A percentile compares a stretch with the other conserved stretches of the same genome.
Evolutionary conservation across 2,888 invertebrate genomes (phyloP).

Genomic region (Ariolimax columbianus): DNA sequence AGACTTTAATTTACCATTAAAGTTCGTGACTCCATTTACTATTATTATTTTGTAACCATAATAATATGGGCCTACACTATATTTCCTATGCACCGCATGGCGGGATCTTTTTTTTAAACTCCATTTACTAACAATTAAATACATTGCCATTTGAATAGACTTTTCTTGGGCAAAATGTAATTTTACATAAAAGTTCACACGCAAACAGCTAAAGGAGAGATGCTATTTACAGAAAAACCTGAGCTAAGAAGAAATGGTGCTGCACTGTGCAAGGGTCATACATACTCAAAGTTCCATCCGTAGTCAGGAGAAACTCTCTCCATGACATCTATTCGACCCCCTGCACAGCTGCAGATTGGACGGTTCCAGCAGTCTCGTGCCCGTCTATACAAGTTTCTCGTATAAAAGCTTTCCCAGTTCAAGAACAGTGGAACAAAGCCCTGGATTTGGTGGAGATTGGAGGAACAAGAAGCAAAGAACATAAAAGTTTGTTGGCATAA

Average conservation of each 20-base stretch:
- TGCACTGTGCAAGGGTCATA: conserved; percentile 33
- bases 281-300: conserved; percentile 94
- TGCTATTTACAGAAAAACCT: conserved; percentile 13
- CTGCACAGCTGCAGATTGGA: conserved; percentile 95
- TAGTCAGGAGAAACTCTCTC: conserved; percentile 91
- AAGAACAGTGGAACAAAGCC: conserved; percentile 80
- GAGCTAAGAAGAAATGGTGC: background rate
- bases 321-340: conserved; percentile 89
- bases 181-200: background rate
- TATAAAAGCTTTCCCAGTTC: conserved; percentile 84
- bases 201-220: background rate
- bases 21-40: too few species aligned
- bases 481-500: background rate
- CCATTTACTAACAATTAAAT: too few species aligned
- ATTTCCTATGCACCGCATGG: too few species aligned
- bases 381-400: conserved; percentile 93
- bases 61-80: too few species aligned
- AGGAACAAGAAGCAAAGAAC: conserved; percentile 42
- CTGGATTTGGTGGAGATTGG: conserved; percentile 60
- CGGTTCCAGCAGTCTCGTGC: conserved; percentile 97
- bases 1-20: too few species aligned
- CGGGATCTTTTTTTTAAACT: too few species aligned
- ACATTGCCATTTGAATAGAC: too few species aligned
- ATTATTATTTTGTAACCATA: too few species aligned
- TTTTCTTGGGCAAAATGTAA: background rate